Conservation (phyloP, 2,797 vertebrate genomes). For the Fundulus diaphanus region DNA sequence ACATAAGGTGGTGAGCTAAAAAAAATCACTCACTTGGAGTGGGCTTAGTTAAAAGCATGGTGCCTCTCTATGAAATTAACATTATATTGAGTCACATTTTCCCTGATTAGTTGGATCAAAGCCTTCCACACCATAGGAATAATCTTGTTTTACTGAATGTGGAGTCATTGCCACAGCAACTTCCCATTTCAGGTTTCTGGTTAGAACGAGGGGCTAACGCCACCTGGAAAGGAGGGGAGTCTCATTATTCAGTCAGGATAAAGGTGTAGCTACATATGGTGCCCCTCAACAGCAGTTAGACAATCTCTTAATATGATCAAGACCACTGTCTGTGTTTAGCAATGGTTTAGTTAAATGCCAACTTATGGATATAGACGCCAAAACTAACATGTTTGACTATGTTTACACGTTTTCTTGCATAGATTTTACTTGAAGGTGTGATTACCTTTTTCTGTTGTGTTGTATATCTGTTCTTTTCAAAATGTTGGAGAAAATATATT, state of each 20-base stretch:
- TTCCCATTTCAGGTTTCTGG: slow-evolving; percentile 16
- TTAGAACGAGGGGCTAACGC: slow-evolving; percentile 24
- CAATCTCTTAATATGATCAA: slow-evolving; percentile 28
- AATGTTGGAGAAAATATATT: not conserved
- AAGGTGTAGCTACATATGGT: slow-evolving; percentile 61
- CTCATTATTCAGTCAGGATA: slow-evolving; percentile 55
- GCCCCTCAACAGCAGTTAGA: slow-evolving; percentile 57
- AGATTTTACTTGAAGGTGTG: slow-evolving; percentile 3
- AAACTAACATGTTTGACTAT: not conserved
- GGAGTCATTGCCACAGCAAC: slow-evolving; percentile 6
- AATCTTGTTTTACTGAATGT: slow-evolving; percentile 2
- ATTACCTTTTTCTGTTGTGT: not conserved
- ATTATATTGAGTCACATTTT: not conserved
- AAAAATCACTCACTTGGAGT: not conserved
- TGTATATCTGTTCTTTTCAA: not conserved
- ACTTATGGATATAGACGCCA: not conserved
- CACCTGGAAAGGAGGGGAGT: slow-evolving; percentile 63
- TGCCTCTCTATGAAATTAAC: not conserved
- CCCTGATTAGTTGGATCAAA: not conserved
- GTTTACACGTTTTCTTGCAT: slow-evolving; percentile 5
- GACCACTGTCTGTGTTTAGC: slow-evolving; percentile 5
- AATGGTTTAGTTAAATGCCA: not conserved
- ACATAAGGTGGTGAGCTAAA: not conserved
- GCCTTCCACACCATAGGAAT: not conserved
- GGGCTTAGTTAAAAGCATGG: not conserved